These are phyloP conservation scores for Cartodere bifasciata DNA, from an alignment of 2,888 invertebrate species.

Conservation along the genomic window DNA sequence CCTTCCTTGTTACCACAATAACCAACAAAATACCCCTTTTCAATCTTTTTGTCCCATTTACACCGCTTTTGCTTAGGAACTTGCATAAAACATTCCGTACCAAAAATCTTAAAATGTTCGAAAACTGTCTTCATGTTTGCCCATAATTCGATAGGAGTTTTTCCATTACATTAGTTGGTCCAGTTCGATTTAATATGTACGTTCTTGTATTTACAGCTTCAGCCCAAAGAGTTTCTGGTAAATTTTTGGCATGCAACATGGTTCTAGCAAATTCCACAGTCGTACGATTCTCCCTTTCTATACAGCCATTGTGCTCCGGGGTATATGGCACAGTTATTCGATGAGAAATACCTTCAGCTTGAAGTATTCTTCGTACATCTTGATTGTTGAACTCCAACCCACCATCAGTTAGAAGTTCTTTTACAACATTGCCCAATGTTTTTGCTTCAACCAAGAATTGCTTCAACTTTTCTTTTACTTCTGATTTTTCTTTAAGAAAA, in stretches of 20 bases:
- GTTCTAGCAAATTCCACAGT: constrained; percentile 24
- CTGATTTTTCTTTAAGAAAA: constrained; percentile 17
- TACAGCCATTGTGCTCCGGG: constrained; percentile 28
- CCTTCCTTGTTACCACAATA: constrained; percentile 21
- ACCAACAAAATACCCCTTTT: constrained; percentile 21
- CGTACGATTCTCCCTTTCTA: constrained; percentile 26
- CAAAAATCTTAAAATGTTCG: constrained; percentile 22
- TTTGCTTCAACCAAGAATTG: constrained; percentile 17
- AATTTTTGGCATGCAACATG: constrained; percentile 15
- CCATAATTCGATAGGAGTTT: constrained; percentile 28
- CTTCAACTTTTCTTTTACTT: constrained; percentile 14
- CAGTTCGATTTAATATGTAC: constrained; percentile 16
- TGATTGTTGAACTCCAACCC: constrained; percentile 21
- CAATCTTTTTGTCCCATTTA: constrained; percentile 24
- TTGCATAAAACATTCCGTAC: constrained; percentile 20
- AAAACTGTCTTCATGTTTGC: constrained; percentile 21
- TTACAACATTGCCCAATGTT: constrained; percentile 18
- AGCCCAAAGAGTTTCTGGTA: constrained; percentile 20
- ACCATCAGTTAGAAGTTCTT: constrained; percentile 21
- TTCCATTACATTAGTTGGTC: constrained; percentile 11
- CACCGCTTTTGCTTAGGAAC: constrained; percentile 14
- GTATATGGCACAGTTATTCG: constrained; percentile 16
- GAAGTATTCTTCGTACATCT: constrained; percentile 16
- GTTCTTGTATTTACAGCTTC: constrained; percentile 22
- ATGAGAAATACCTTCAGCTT: constrained; percentile 16